Evolutionary conservation across 2,113 vertebrate genomes (phyloP).

Genomic region (Epinephelus moara): DNA sequence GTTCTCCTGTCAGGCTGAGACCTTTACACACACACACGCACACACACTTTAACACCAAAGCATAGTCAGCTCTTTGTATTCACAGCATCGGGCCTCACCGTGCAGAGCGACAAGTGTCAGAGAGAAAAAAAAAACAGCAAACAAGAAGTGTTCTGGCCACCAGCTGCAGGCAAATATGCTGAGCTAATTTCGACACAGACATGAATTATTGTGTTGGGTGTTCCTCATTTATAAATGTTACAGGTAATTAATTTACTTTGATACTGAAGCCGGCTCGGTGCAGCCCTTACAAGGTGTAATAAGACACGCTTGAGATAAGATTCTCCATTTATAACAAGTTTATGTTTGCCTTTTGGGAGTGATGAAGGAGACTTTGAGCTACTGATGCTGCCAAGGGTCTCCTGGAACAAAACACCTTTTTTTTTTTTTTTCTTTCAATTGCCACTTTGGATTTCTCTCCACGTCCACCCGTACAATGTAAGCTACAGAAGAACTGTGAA

Average conservation of each 20-base stretch:
- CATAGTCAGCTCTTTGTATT: slow-evolving; percentile 63
- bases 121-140: not conserved
- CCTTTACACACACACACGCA: slow-evolving; percentile 65
- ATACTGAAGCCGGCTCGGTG: slow-evolving; percentile 33
- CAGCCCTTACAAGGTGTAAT: slow-evolving; percentile 42
- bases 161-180: slow-evolving; percentile 60
- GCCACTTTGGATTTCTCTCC: slow-evolving; percentile 22
- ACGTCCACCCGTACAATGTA: not conserved
- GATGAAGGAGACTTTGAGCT: slow-evolving; percentile 34
- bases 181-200: slow-evolving; percentile 49
- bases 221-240: slow-evolving; percentile 56
- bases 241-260: slow-evolving; percentile 53
- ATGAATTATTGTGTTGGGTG: slow-evolving; percentile 39
- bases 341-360: slow-evolving; percentile 32
- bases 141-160: slow-evolving; percentile 22
- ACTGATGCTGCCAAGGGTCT: slow-evolving; percentile 39
- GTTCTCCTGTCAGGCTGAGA: slow-evolving; percentile 77
- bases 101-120: slow-evolving; percentile 66
- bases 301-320: slow-evolving; percentile 43
- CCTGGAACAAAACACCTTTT: not conserved
- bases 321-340: slow-evolving; percentile 34
- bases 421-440: not conserved
- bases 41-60: slow-evolving; percentile 36
- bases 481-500: not conserved
- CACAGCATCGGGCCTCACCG: slow-evolving; percentile 19